A percentile compares a stretch with the other conserved stretches of the same genome.
Evolutionary conservation across 1,140 invertebrate genomes (phyloP).

Genomic region (Anthonomus grandis): DNA sequence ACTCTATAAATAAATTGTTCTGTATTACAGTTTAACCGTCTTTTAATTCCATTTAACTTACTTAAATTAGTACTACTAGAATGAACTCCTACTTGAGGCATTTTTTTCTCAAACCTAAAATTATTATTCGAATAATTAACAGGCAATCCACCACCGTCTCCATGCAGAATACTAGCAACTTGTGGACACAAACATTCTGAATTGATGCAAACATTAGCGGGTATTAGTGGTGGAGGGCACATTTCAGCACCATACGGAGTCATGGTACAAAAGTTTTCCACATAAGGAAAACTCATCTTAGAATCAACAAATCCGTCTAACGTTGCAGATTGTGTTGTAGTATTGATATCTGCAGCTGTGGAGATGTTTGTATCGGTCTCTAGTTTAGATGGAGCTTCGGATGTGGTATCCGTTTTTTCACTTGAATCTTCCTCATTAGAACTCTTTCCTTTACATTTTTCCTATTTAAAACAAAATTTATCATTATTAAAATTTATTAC

Average conservation of each 20-base stretch:
- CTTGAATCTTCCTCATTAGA: background rate
- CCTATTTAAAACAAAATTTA: background rate
- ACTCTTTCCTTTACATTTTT: constrained; percentile 5
- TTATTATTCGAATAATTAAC: too few species aligned
- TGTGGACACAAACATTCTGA: constrained; percentile 33
- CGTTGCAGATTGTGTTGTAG: background rate
- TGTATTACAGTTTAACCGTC: too few species aligned
- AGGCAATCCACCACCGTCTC: too few species aligned
- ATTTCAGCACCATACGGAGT: constrained; percentile 9
- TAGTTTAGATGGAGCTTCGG: constrained; percentile 10
- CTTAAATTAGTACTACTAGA: too few species aligned
- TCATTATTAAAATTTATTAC: background rate
- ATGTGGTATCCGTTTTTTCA: constrained; percentile 1
- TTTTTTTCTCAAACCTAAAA: too few species aligned
- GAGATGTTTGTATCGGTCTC: constrained; percentile 8
- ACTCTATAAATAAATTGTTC: background rate
- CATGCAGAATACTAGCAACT: constrained; percentile 21
- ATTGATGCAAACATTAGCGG: constrained; percentile 23
- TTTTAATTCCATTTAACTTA: too few species aligned
- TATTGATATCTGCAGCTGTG: constrained; percentile 12
- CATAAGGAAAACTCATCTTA: constrained; percentile 12
- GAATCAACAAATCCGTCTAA: constrained; percentile 12
- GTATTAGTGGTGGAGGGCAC: constrained; percentile 23
- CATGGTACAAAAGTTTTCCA: constrained; percentile 6
- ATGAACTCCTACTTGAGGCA: too few species aligned